A percentile compares a stretch with the other conserved stretches of the same genome.
Conservation (phyloP, 2,888 invertebrate species). For the Dilophus febrilis region DNA sequence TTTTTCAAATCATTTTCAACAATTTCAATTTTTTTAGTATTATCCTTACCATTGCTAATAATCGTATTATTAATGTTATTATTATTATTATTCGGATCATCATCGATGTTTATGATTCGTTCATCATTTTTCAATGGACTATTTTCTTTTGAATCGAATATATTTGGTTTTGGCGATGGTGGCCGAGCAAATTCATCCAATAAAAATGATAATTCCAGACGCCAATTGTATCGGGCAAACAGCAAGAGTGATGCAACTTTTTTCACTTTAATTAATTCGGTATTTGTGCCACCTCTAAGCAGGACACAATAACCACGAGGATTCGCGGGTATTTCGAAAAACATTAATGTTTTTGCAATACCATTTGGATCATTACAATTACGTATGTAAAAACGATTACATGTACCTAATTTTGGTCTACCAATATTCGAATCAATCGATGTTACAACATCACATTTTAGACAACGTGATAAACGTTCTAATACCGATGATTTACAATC, state of each 20-base stretch:
- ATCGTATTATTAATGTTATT: too few species aligned
- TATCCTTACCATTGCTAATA: slow-evolving; percentile 9
- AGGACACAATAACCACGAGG: slow-evolving; percentile 74
- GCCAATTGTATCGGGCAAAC: slow-evolving; percentile 77
- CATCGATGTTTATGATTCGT: too few species aligned
- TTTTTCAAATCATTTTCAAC: slow-evolving; percentile 7
- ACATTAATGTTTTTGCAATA: slow-evolving; percentile 70
- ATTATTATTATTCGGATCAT: too few species aligned
- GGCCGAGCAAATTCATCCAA: slow-evolving; percentile 74
- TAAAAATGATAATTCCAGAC: slow-evolving; percentile 77
- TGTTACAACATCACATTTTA: slow-evolving; percentile 68
- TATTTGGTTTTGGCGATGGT: slow-evolving; percentile 36
- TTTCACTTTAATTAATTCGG: slow-evolving; percentile 69
- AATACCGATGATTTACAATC: slow-evolving; percentile 72
- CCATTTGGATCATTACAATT: slow-evolving; percentile 34
- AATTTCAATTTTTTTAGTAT: slow-evolving; percentile 17
- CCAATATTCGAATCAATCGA: slow-evolving; percentile 78
- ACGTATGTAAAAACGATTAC: slow-evolving; percentile 63
- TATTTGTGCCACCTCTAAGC: slow-evolving; percentile 59
- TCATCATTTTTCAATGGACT: slow-evolving; percentile 19
- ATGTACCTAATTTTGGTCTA: slow-evolving; percentile 65
- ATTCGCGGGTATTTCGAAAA: slow-evolving; percentile 77
- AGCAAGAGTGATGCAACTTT: slow-evolving; percentile 66
- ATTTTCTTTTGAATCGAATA: slow-evolving; percentile 31
- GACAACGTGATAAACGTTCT: slow-evolving; percentile 58